Evolutionary conservation across 1,140 invertebrate genomes (phyloP).

Genomic region (Cryptotermes secundus): DNA sequence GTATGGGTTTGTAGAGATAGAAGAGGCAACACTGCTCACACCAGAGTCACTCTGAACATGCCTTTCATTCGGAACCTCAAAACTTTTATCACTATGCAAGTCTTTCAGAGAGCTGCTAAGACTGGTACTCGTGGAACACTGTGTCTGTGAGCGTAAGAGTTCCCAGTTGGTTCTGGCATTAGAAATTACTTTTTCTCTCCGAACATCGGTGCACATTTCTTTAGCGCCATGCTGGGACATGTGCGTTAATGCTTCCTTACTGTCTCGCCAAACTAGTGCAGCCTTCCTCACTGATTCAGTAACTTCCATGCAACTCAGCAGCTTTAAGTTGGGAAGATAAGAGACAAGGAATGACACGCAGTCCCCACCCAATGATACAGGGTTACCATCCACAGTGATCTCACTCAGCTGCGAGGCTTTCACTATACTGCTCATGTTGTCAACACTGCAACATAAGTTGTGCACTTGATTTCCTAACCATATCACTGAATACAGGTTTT

Average conservation of each 20-base stretch:
- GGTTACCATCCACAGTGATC: constrained; percentile 85
- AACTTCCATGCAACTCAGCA: constrained; percentile 65
- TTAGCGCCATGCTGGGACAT: constrained; percentile 59
- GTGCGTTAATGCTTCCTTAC: constrained; percentile 69
- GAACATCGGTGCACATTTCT: constrained; percentile 63
- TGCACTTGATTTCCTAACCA: too few relatives aligned
- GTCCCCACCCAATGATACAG: constrained; percentile 69
- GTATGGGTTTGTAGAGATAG: constrained; percentile 30
- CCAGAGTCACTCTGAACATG: constrained; percentile 43
- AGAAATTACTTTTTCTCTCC: constrained; percentile 73
- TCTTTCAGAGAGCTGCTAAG: constrained; percentile 44
- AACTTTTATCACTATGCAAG: constrained; percentile 41
- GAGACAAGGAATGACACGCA: constrained; percentile 77
- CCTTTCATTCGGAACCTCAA: constrained; percentile 46
- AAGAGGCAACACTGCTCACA: constrained; percentile 32
- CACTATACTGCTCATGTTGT: constrained; percentile 75
- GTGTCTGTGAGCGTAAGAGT: constrained; percentile 66
- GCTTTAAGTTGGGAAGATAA: constrained; percentile 67
- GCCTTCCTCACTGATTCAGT: constrained; percentile 72
- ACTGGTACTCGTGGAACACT: constrained; percentile 45
- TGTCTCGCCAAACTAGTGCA: constrained; percentile 71
- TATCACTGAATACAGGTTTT: too few relatives aligned
- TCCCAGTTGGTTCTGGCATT: constrained; percentile 83
- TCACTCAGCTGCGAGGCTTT: constrained; percentile 73
- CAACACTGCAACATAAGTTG: constrained; percentile 58